A percentile compares a stretch with the other conserved stretches of the same genome.
Evolutionary conservation across 1,140 invertebrate genomes (phyloP).

Genomic region (Listronotus oregonensis): DNA sequence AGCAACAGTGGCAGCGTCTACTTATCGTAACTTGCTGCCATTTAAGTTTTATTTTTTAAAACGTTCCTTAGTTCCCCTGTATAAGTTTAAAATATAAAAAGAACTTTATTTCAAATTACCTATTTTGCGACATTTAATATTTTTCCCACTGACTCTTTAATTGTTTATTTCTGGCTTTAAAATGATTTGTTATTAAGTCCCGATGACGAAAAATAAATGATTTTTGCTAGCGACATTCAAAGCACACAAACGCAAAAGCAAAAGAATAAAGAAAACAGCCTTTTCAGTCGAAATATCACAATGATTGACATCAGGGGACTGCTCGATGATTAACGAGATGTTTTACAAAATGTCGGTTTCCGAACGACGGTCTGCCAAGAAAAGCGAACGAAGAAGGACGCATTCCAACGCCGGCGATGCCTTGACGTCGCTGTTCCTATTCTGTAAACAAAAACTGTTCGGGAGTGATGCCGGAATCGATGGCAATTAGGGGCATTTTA

Average conservation of each 20-base stretch:
- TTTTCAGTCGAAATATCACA: conserved; percentile 46
- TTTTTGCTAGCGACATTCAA: conserved; percentile 16
- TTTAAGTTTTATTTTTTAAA: too few species aligned
- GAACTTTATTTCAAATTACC: too few species aligned
- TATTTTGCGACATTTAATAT: too few species aligned
- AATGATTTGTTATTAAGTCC: too few species aligned
- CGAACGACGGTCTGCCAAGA: conserved; percentile 39
- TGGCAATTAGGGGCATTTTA: conserved; percentile 11
- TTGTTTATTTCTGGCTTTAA: too few species aligned
- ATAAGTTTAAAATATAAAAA: too few species aligned
- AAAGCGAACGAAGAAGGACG: conserved; percentile 22
- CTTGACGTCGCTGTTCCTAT: conserved; percentile 17
- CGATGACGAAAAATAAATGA: conserved; percentile 17
- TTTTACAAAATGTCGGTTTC: conserved; percentile 54
- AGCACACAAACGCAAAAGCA: conserved; percentile 23
- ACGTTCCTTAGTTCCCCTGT: too few species aligned
- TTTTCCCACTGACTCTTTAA: too few species aligned
- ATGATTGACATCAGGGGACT: conserved; percentile 54
- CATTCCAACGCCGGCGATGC: conserved; percentile 29
- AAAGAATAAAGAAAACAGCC: conserved; percentile 35
- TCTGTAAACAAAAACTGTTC: conserved; percentile 29
- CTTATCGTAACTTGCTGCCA: too few species aligned
- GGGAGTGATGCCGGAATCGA: conserved; percentile 8
- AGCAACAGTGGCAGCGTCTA: too few species aligned
- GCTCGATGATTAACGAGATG: conserved; percentile 53